Evolutionary conservation across 2,113 vertebrate species (phyloP).

Genomic region (Equus przewalskii): DNA sequence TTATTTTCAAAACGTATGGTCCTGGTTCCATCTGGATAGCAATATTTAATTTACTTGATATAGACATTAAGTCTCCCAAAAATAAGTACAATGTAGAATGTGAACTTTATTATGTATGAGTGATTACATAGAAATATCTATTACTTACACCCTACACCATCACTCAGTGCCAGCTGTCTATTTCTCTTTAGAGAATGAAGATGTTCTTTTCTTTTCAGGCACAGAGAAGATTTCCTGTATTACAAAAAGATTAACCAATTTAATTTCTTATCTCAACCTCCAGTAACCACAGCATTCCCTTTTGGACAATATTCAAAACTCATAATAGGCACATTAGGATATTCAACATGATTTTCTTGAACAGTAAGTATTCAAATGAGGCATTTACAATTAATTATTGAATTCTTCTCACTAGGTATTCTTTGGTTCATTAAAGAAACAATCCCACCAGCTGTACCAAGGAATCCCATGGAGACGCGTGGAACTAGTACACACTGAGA

Average conservation of each 20-base stretch:
- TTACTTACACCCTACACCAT: not conserved
- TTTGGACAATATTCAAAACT: slow-evolving; percentile 6
- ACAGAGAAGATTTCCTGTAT: not conserved
- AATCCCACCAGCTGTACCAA: not conserved
- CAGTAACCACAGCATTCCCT: slow-evolving; percentile 34
- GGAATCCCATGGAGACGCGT: not conserved
- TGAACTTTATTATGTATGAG: not conserved
- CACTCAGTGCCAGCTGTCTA: not conserved
- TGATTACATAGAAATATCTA: not conserved
- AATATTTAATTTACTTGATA: not conserved
- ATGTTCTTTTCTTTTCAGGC: not conserved
- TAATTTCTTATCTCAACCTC: slow-evolving; percentile 41
- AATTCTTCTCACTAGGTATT: not conserved
- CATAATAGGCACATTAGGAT: slow-evolving; percentile 4
- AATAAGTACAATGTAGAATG: not conserved
- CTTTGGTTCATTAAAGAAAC: slow-evolving; percentile 14
- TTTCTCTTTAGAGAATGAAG: not conserved
- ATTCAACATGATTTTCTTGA: slow-evolving; percentile 56
- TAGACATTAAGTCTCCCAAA: not conserved
- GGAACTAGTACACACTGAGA: not conserved
- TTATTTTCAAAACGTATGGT: not conserved
- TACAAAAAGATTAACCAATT: not conserved
- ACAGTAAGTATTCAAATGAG: slow-evolving; percentile 61
- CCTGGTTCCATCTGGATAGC: not conserved
- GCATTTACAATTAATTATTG: slow-evolving; percentile 46